These are phyloP conservation scores for Phrynosoma blainvillii DNA, from an alignment of 2,113 vertebrate species.

Conservation along the genomic window DNA sequence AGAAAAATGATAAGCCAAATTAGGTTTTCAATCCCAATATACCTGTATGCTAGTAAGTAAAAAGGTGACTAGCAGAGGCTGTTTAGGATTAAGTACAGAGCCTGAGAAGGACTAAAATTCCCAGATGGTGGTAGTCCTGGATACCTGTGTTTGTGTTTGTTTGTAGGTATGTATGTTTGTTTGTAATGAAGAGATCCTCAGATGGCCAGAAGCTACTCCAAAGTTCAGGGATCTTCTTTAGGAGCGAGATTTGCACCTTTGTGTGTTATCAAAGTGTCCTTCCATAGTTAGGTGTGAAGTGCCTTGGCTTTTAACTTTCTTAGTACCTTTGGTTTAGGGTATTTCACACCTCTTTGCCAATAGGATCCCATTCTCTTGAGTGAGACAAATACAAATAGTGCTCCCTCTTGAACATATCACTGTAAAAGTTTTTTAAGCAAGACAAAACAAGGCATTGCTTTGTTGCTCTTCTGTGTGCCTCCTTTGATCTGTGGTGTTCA, in stretches of 20 bases:
- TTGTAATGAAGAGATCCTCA: neutral
- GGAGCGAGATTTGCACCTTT: neutral
- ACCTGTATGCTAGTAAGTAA: neutral
- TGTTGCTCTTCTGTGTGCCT: neutral
- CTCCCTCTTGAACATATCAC: constrained; percentile 5
- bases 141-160: neutral
- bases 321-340: neutral
- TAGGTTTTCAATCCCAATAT: neutral
- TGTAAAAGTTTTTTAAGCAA: constrained; percentile 19
- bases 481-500: constrained; percentile 41
- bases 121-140: neutral
- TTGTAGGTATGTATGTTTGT: neutral
- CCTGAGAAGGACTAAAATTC: neutral
- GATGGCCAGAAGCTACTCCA: neutral
- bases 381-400: neutral
- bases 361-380: neutral
- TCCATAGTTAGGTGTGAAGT: neutral
- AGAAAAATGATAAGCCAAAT: neutral
- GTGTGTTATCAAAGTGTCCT: neutral
- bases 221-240: neutral
- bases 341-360: constrained; percentile 20
- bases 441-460: neutral
- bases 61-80: neutral
- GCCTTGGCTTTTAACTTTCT: neutral
- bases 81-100: neutral